Evolutionary conservation across 1,140 invertebrate species (phyloP).

Genomic region (Diprion similis): DNA sequence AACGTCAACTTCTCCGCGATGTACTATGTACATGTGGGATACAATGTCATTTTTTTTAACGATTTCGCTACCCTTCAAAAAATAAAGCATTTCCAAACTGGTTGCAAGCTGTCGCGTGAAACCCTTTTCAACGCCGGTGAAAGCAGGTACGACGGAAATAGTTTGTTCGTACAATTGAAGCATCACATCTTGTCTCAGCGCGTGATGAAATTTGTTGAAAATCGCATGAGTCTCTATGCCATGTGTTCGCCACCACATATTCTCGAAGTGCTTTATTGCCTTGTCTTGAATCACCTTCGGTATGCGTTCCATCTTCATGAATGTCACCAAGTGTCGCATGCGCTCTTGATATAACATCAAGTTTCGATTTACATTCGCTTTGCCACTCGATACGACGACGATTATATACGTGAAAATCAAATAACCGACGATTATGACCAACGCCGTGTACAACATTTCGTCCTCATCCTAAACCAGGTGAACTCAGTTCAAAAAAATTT

Average conservation of each 20-base stretch:
- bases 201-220: conserved; percentile 29
- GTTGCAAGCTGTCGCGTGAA: conserved; percentile 31
- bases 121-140: conserved; percentile 21
- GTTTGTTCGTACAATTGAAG: conserved; percentile 32
- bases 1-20: conserved; percentile 30
- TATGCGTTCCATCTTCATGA: conserved; percentile 53
- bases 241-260: conserved; percentile 33
- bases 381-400: conserved; percentile 57
- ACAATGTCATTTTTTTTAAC: conserved; percentile 34
- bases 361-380: conserved; percentile 55
- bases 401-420: conserved; percentile 56
- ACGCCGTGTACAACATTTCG: not conserved
- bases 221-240: conserved; percentile 25
- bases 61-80: conserved; percentile 23
- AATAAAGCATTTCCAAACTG: conserved; percentile 29
- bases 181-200: conserved; percentile 29
- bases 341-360: conserved; percentile 55
- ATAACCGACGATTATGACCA: conserved; percentile 39
- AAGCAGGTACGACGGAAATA: conserved; percentile 25
- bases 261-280: conserved; percentile 34
- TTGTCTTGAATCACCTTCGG: conserved; percentile 39
- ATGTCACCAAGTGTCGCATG: conserved; percentile 51
- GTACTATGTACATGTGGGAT: conserved; percentile 23
- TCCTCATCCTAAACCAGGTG: not conserved
- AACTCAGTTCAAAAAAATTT: no score